Evolutionary conservation across 2,113 vertebrate species (phyloP).

Genomic region (Pelobates fuscus): DNA sequence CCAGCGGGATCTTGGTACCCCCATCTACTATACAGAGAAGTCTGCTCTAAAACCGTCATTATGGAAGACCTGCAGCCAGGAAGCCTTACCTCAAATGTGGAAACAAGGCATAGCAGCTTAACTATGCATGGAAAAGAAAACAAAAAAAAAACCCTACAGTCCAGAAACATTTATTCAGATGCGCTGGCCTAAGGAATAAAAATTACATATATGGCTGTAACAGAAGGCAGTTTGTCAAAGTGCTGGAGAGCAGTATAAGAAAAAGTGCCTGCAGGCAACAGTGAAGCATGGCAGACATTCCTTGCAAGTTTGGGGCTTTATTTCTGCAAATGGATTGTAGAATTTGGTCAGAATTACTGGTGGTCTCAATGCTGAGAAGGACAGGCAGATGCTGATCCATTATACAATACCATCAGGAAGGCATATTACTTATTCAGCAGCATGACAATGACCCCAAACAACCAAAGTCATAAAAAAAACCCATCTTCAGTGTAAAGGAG

Average conservation of each 20-base stretch:
- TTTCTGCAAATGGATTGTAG: background rate
- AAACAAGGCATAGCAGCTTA: background rate
- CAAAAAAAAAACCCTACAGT: too few species aligned
- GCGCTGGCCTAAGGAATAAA: too few species aligned
- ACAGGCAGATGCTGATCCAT: background rate
- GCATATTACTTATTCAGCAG: background rate
- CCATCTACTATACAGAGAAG: background rate
- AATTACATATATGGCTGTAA: background rate
- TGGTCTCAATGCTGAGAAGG: background rate
- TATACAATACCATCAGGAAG: background rate
- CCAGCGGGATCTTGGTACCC: background rate
- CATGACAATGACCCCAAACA: background rate
- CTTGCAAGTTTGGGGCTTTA: background rate
- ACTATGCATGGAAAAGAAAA: background rate
- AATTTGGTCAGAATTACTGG: background rate
- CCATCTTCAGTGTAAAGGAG: background rate
- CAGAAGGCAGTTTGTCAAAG: background rate
- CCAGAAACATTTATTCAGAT: too few species aligned
- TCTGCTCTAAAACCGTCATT: background rate
- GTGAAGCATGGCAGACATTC: background rate
- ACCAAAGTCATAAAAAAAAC: background rate
- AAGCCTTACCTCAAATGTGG: background rate
- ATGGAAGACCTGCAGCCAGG: background rate
- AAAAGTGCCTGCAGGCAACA: too few species aligned
- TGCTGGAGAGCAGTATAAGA: too few species aligned